Evolutionary conservation across 2,888 invertebrate genomes (phyloP), one percentile per base, ranked within the genome.

Genomic region (Lasioglossum figueresi): DNA sequence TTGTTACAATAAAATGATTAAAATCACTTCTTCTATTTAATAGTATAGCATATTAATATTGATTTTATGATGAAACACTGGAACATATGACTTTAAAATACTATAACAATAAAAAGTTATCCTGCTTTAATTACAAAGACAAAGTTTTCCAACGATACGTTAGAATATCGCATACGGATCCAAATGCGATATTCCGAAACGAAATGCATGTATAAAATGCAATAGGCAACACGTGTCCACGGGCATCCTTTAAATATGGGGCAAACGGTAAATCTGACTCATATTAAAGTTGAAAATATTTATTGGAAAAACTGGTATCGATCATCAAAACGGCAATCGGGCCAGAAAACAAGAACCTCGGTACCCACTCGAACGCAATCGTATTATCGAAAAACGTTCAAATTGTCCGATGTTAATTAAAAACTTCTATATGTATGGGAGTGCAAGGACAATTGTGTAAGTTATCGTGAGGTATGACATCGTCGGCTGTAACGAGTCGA

Each of bases 141-240:
- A 77, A 16, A 37, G 19, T 48, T 48, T 66, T 16, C 56, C 19
- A 45, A 48, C 37, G 34, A 19, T 82, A 68, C 43, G 12, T 14
- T 23, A 6, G 14, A 37, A 40, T 70, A 79, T 76, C 72, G 12
- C 2, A 31, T 37, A n/a, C n/a, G 31, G 52, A 70, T 63, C 66
- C 27, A n/a, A n/a, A 70, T 40, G 37, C 70, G n/a, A 70, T 70
- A 70, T 40, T n/a, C 2, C 40, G n/a, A 40, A 75, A 73, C 71
- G 56, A n/a, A 73, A 52, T 74, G 70, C 37, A 68, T 52, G 73
- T 19, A 59, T 48, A 31, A 75, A 77, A 80, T 76, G 66, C 48
- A 83, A 83, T 80, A 79, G 76, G 59, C 74, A 80, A 87, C 85
- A 83, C 82, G 79, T 88, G 88, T 79, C 81, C 82, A 79, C 70